Base-by-base conservation (phyloP, 2,888 invertebrate species). In the Orthonychiurus folsomi region DNA sequence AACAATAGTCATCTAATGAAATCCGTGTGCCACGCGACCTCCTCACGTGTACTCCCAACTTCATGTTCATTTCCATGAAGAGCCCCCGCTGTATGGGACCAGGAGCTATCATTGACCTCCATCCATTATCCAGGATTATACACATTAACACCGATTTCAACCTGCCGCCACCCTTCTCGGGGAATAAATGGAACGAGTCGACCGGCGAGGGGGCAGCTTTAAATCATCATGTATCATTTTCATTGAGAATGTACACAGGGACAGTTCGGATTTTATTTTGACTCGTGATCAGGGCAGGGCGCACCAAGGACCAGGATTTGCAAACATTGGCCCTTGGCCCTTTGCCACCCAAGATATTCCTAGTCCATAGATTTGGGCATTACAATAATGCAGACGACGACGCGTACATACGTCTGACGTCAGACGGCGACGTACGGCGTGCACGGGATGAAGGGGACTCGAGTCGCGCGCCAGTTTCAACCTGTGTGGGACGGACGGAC, bases 1-100 rank as follows among this genome's bases (percentile, higher is more conserved):
- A 9, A 71, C 71, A 71, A 69, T 69, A 60, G 66, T 50, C 23
- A 56, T 66, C 62, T 72, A 69, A 68, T 70, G 70, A 72, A 72
- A 72, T 70, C 63, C 62, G 61, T 27, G 12, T n/a, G 66, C 59
- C 72, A 72, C 72, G 69, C 69, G 72, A 71, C 70, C 65, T 63
- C 63, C 72, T n/a, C n/a, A 69, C 70, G 72, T 71, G 71, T 65
- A 56, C 56, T n/a, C 47, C 59, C 1, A 53, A 55, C 57, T 55
- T 59, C 58, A 58, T 63, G 62, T 66, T 55, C 65, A 63, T 67
- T 67, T 66, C 59, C 66, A 66, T 64, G 64, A 64, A 63, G 66
- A 62, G 64, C 62, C 67, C 68, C 69, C 65, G 67, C 69, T 69
- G 71, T 60, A 69, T 68, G 63, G 69, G 69, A 63, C 63, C 56